Conservation (phyloP, 35 echinoderm and acorn worm genomes). For the Heliocidaris tuberculata region DNA sequence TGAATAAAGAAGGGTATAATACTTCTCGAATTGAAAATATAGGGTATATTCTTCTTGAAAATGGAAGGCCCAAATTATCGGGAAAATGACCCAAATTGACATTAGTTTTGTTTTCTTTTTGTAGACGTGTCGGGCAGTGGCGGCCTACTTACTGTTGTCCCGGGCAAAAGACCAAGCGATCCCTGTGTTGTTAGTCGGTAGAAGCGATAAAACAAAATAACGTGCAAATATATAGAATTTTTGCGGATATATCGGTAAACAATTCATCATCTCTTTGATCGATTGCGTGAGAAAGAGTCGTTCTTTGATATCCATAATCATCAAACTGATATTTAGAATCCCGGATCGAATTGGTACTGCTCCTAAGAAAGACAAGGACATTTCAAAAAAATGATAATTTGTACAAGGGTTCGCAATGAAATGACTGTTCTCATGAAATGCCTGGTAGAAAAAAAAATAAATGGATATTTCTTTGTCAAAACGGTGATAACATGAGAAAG, state of each 20-base stretch:
- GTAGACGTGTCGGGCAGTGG: neutral
- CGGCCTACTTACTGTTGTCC: constrained; percentile 39
- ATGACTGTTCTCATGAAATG: constrained; percentile 5
- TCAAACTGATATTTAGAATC: neutral
- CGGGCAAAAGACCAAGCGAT: constrained; percentile 18
- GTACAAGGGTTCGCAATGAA: neutral
- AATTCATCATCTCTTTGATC: constrained; percentile 20
- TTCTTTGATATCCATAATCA: constrained; percentile 6
- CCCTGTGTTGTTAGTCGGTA: constrained; percentile 42
- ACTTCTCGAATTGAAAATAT: neutral
- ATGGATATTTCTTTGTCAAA: neutral
- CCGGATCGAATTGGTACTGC: neutral
- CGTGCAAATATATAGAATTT: constrained; percentile 39
- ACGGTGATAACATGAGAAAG: neutral
- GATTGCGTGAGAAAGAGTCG: neutral
- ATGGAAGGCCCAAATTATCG: neutral
- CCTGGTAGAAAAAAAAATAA: neutral
- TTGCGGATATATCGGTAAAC: constrained; percentile 44
- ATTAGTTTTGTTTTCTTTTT: neutral
- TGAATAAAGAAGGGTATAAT: neutral
- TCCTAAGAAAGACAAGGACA: neutral
- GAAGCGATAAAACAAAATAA: constrained; percentile 47
- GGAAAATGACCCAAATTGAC: neutral
- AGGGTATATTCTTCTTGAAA: neutral
- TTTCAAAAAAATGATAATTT: neutral